Percentiles rank a stretch among this genome's conserved stretches.
These are phyloP conservation scores for Acrocera orbiculus DNA, from an alignment of 2,888 invertebrate genomes.

Conservation along the genomic window DNA sequence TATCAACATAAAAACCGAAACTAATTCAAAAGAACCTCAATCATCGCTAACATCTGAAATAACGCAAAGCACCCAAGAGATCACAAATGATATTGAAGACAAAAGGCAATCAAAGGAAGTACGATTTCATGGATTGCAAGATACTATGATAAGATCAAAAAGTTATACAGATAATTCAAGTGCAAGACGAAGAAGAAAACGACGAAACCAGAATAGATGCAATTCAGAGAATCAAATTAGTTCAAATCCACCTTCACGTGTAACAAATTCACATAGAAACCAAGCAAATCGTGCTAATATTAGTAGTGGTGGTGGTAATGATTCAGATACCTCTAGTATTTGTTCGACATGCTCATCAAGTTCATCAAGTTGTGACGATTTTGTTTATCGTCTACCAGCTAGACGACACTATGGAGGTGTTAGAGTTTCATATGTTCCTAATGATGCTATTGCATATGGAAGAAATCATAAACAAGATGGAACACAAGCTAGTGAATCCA, in stretches of 20 bases:
- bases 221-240: slow-evolving; percentile 31
- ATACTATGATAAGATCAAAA: slow-evolving; percentile 35
- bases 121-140: slow-evolving; percentile 26
- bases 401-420: slow-evolving; percentile 76
- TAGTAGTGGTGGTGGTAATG: slow-evolving; percentile 24
- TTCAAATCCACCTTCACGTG: slow-evolving; percentile 19
- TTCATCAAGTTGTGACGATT: slow-evolving; percentile 69
- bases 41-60: slow-evolving; percentile 25
- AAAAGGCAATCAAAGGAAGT: slow-evolving; percentile 23
- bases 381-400: slow-evolving; percentile 69
- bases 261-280: not conserved
- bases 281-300: slow-evolving; percentile 10
- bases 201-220: slow-evolving; percentile 25
- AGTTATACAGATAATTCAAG: slow-evolving; percentile 35
- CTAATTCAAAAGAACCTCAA: slow-evolving; percentile 15
- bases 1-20: slow-evolving; percentile 21
- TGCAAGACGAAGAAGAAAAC: slow-evolving; percentile 23
- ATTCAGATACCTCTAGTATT: slow-evolving; percentile 56
- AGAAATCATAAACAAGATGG: slow-evolving; percentile 39
- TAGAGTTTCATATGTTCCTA: slow-evolving; percentile 80
- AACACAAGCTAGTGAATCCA: slow-evolving; percentile 21
- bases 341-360: slow-evolving; percentile 83
- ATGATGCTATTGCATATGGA: slow-evolving; percentile 72
- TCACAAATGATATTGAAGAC: slow-evolving; percentile 14
- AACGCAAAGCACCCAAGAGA: slow-evolving; percentile 29